Conservation (phyloP, 2,113 vertebrate species). For the Equus przewalskii region DNA sequence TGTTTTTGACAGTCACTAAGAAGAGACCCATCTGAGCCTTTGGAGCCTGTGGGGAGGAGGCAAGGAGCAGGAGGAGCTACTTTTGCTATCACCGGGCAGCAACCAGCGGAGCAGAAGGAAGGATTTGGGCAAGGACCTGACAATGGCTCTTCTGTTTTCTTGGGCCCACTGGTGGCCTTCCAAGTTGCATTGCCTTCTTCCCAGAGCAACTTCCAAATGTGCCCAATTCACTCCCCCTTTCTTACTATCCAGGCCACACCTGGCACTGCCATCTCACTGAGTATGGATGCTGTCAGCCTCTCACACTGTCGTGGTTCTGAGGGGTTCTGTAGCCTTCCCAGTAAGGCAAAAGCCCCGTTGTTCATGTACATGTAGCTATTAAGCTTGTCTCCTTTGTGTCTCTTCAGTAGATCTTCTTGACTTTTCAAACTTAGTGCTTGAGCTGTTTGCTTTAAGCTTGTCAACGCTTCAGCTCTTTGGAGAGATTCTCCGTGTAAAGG, state of each 20-base stretch:
- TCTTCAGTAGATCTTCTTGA: not conserved
- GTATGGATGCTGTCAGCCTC: fast-evolving
- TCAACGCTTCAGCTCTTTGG: not conserved
- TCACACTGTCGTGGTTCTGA: not conserved
- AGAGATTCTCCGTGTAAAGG: not conserved
- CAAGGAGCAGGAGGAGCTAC: fast-evolving
- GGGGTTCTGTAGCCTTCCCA: not conserved
- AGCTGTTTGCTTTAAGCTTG: not conserved
- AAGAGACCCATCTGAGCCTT: not conserved
- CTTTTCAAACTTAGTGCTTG: not conserved
- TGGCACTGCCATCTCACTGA: not conserved
- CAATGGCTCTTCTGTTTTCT: not conserved
- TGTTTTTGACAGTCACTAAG: no score
- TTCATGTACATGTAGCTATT: fast-evolving
- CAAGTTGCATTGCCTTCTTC: not conserved
- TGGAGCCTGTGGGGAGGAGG: no score
- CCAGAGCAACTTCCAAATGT: not conserved
- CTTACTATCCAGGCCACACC: not conserved
- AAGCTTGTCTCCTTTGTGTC: not conserved
- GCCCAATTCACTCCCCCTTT: not conserved
- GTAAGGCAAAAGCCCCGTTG: no score
- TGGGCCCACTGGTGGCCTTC: not conserved
- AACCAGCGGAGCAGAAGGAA: not conserved
- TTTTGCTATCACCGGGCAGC: no score
- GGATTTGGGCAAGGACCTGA: not conserved